These are phyloP conservation scores for Saguinus midas DNA, from an alignment of 2,113 vertebrate species.

Conservation along the genomic window DNA sequence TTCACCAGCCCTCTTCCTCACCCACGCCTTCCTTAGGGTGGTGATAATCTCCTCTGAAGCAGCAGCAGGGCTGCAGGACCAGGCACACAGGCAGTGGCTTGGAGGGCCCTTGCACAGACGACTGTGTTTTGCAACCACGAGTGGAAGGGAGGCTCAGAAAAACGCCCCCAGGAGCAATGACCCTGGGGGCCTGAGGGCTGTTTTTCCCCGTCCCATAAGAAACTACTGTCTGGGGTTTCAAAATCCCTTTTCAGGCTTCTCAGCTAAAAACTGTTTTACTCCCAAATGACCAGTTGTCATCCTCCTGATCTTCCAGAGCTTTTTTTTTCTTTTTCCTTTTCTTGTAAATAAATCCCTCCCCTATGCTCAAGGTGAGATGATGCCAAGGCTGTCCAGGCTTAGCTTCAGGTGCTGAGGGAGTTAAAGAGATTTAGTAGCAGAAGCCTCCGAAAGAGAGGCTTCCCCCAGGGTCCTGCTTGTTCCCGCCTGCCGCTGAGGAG, in stretches of 20 bases:
- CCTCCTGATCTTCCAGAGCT: neutral
- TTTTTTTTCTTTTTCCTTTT: neutral
- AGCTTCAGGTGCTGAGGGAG: neutral
- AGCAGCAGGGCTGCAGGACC: neutral
- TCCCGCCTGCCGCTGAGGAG: neutral
- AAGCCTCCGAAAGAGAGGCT: neutral
- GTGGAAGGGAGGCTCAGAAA: neutral
- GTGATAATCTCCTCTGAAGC: neutral
- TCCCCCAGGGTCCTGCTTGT: neutral
- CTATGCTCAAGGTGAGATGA: neutral
- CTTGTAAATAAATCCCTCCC: neutral
- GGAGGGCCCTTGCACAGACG: neutral
- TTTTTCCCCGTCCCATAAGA: constrained; percentile 30
- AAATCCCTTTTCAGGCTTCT: constrained; percentile 33
- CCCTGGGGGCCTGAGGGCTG: constrained; percentile 3
- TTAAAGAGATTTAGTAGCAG: neutral
- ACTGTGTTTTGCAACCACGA: constrained; percentile 50
- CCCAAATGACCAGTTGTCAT: neutral
- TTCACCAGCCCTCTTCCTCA: neutral
- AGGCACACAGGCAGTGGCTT: neutral
- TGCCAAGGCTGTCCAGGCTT: neutral
- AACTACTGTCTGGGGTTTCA: constrained; percentile 44
- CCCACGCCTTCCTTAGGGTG: neutral
- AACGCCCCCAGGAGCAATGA: neutral
- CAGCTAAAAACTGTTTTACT: neutral